These are phyloP conservation scores for Salvator merianae DNA, from an alignment of 2,113 vertebrate species.

Conservation along the genomic window DNA sequence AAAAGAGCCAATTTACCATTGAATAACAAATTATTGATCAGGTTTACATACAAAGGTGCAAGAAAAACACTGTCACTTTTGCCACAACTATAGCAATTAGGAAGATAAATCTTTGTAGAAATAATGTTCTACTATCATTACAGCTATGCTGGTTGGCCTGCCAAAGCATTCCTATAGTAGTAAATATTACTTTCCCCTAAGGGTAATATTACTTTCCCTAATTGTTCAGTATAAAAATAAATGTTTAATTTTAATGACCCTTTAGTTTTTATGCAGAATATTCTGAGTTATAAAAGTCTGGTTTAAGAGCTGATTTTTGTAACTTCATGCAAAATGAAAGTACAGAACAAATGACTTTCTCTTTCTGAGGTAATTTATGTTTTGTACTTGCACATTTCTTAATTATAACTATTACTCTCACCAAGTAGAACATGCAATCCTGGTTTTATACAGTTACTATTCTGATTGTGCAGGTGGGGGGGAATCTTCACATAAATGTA, in stretches of 20 bases:
- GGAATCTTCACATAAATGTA: background rate
- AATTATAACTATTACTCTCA: background rate
- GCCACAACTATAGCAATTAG: background rate
- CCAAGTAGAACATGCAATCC: background rate
- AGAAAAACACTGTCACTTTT: background rate
- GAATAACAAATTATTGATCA: background rate
- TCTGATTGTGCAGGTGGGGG: background rate
- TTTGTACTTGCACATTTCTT: background rate
- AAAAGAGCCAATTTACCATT: background rate
- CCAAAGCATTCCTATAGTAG: background rate
- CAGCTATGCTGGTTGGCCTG: background rate
- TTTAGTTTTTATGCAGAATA: background rate
- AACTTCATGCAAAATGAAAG: background rate
- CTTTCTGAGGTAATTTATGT: background rate
- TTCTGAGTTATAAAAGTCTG: background rate
- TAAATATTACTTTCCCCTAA: background rate
- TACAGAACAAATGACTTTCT: background rate
- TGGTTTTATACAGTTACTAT: background rate
- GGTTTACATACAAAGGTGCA: background rate
- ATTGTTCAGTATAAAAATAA: background rate
- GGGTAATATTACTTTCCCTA: background rate
- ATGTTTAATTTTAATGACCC: constrained; percentile 6
- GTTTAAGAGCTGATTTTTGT: background rate
- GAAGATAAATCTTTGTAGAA: background rate
- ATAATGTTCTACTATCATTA: background rate